Percentiles rank a stretch among this genome's conserved stretches.
phyloP scores from a whole-genome alignment of 1,140 invertebrate genomes.

The Halesus radiatus region DNA sequence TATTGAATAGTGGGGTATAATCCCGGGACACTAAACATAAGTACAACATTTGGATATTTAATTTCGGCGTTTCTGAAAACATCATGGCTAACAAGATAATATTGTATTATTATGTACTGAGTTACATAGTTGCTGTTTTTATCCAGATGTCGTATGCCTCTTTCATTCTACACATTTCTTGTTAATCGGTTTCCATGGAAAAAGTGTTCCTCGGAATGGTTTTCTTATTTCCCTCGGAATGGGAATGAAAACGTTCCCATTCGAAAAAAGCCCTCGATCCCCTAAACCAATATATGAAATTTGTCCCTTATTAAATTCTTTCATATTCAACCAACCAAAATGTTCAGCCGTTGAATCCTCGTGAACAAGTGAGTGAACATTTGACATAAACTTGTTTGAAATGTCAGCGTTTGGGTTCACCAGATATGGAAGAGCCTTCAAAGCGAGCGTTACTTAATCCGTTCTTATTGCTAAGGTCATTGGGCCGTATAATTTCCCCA shows the following conservation, averaged over 20 bases:
- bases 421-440: conserved; percentile 51
- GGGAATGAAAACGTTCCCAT: conserved; percentile 16
- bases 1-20: too few relatives aligned
- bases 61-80: too few relatives aligned
- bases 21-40: too few relatives aligned
- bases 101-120: too few relatives aligned
- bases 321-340: conserved; percentile 56
- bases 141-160: too few relatives aligned
- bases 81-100: too few relatives aligned
- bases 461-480: conserved; percentile 55
- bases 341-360: conserved; percentile 42
- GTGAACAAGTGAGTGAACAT: conserved; percentile 50
- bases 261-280: conserved; percentile 31
- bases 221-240: conserved; percentile 1
- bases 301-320: conserved; percentile 56
- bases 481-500: conserved; percentile 54
- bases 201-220: too few relatives aligned
- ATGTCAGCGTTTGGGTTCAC: conserved; percentile 57
- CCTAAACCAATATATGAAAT: conserved; percentile 48
- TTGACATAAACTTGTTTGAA: conserved; percentile 56
- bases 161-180: too few relatives aligned
- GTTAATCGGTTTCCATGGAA: too few relatives aligned
- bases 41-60: too few relatives aligned
- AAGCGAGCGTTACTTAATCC: conserved; percentile 56
- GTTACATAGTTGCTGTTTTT: too few relatives aligned